phyloP scores from a whole-genome alignment of 2,113 vertebrate species.

The Megaleporinus macrocephalus region DNA sequence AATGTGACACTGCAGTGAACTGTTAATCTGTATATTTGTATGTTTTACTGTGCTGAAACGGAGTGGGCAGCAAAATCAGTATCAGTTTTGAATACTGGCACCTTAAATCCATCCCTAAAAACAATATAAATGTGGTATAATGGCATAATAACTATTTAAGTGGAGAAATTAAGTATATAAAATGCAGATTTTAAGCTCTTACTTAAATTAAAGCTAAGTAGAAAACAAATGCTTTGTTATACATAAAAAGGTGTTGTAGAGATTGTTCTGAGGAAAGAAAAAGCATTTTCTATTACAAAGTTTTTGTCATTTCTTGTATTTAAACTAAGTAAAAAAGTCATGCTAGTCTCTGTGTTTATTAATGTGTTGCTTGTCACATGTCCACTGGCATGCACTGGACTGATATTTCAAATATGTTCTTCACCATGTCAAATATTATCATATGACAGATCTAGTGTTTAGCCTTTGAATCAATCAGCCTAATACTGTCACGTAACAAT shows the following conservation, averaged over 20 bases:
- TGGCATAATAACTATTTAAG: background rate
- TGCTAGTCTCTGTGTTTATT: background rate
- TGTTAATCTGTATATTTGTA: too few species aligned
- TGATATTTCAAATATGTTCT: constrained; percentile 41
- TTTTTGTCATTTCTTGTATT: background rate
- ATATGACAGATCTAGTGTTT: constrained; percentile 54
- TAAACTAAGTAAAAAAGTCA: background rate
- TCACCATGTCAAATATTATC: constrained; percentile 41
- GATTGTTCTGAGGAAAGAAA: background rate
- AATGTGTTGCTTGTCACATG: constrained; percentile 30
- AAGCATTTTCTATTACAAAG: background rate
- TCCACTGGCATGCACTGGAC: constrained; percentile 18
- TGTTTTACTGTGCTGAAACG: too few species aligned
- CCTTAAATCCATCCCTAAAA: background rate
- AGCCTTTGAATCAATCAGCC: constrained; percentile 58
- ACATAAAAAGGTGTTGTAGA: too few species aligned
- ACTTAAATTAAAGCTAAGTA: too few species aligned
- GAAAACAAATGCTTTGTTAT: too few species aligned
- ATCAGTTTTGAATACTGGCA: too few species aligned
- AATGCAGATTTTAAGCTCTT: background rate
- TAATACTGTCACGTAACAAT: constrained; percentile 68
- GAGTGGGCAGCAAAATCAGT: too few species aligned
- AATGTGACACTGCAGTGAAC: too few species aligned
- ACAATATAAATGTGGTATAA: background rate
- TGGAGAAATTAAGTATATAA: background rate